phyloP scores from a whole-genome alignment of 2,113 vertebrate genomes.

The Xiphophorus couchianus region DNA sequence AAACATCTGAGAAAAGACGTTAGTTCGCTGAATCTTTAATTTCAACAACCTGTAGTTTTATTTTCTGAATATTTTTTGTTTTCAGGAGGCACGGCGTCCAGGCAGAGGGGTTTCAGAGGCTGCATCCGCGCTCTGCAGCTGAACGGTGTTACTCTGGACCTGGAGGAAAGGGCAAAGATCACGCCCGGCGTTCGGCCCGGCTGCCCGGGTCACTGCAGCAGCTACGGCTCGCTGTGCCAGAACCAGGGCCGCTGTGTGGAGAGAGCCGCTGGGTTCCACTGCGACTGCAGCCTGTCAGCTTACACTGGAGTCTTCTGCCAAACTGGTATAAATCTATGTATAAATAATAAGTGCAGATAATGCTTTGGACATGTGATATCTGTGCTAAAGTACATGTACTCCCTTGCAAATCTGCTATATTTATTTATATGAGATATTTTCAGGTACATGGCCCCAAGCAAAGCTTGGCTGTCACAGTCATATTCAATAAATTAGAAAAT shows the following conservation, averaged over 20 bases:
- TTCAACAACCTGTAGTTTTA: background rate
- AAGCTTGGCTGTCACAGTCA: background rate
- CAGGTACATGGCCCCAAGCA: background rate
- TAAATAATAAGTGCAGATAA: background rate
- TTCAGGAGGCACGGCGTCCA: conserved; percentile 90
- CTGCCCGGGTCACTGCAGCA: conserved; percentile 92
- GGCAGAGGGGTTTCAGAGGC: conserved; percentile 92
- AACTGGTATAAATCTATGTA: conserved; percentile 28
- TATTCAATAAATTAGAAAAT: background rate
- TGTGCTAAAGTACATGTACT: background rate
- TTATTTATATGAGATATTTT: background rate
- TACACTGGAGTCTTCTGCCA: conserved; percentile 88
- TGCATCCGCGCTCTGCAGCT: conserved; percentile 91
- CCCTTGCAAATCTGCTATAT: background rate
- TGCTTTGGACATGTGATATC: too few relatives aligned
- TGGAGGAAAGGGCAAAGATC: conserved; percentile 89
- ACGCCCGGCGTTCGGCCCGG: conserved; percentile 90
- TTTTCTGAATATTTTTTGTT: background rate
- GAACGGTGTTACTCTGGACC: conserved; percentile 88
- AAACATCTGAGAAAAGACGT: too few relatives aligned
- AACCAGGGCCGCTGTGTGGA: conserved; percentile 88
- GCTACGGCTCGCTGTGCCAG: conserved; percentile 90
- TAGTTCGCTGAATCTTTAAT: background rate
- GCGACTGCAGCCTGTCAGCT: conserved; percentile 87
- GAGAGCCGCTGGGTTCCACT: conserved; percentile 85